Evolutionary conservation across 2,797 vertebrate species (phyloP), one percentile per base, ranked within the genome.

Genomic region (Columba guinea): DNA sequence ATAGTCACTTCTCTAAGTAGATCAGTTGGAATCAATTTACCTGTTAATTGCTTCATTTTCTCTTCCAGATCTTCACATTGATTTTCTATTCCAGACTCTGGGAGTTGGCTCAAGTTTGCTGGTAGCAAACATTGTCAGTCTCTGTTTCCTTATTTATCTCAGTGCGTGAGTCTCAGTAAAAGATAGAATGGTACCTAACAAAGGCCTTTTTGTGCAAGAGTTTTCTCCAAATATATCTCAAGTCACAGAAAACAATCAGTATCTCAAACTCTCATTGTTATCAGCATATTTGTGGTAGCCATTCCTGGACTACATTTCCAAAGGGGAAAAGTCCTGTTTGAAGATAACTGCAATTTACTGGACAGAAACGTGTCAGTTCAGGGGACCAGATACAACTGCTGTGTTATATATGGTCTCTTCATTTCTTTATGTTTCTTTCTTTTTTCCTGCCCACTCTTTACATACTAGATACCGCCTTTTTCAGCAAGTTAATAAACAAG

Each of bases 41-140:
- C 27, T 49, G 56, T 78, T 96, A 96, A 95, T 90, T 93, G 70
- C 39, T 94, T 96, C 52, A 78, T 96, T 95, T 93, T 96, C 87
- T 91, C 74, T 87, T 81, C 19, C 35, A 90, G 39, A 37, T 82
- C 37, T 35, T 81, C 63, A 79, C 55, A 92, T 76, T 91, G 89
- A 94, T 94, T 96, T 97, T 94, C 91, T 91, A 53, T 81, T 93
- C 49, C 67, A 88, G 55, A 70, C 59, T 51, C 12, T 49, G 56
- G 60, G 74, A 94, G 41, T 1, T 81, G 26, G 15, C 12, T 18
- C 48, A 49, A 76, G 73, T 67, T 58, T 84, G 79, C 69, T 65
- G 12, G 80, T 69, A 92, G 26, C 11, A 84, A 92, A 55, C 3
- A 7, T 32, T 79, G 82, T 81, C 76, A 82, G 18, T 89, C 76